Evolutionary conservation across 1,140 invertebrate genomes (phyloP).

Genomic region (Colletes latitarsis): DNA sequence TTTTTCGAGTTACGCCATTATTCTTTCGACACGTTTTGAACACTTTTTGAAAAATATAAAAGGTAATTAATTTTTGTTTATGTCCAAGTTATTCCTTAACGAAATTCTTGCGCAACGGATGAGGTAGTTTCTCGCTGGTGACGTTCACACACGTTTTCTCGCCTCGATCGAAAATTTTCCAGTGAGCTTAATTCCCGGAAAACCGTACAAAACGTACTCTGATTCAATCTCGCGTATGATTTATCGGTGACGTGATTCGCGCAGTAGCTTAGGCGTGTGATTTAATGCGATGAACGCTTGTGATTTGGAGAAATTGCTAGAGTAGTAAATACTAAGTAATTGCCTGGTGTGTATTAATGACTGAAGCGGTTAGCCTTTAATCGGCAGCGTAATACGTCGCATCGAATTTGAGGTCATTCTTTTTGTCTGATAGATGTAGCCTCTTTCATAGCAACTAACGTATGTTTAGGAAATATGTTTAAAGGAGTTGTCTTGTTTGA

Average conservation of each 20-base stretch:
- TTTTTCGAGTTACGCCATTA: too few relatives aligned
- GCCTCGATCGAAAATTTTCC: constrained; percentile 43
- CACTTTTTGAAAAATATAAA: too few relatives aligned
- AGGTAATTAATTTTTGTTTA: too few relatives aligned
- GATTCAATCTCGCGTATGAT: constrained; percentile 16
- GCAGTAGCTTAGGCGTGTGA: too few relatives aligned
- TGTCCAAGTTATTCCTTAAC: constrained; percentile 30
- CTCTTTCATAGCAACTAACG: too few relatives aligned
- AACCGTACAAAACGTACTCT: not conserved
- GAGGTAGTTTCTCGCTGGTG: constrained; percentile 25
- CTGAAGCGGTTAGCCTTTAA: not conserved
- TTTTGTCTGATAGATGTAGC: too few relatives aligned
- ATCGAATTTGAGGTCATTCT: not conserved
- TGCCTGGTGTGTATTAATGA: not conserved
- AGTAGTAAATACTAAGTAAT: not conserved
- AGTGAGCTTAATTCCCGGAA: too few relatives aligned
- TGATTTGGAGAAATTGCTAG: not conserved
- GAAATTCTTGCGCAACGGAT: constrained; percentile 40
- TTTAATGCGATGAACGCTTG: not conserved
- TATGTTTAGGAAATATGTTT: too few relatives aligned
- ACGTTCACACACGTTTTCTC: too few relatives aligned
- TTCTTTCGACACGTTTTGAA: too few relatives aligned
- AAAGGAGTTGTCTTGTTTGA: too few relatives aligned
- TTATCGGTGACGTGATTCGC: not conserved
- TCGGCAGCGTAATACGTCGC: not conserved